phyloP scores from a whole-genome alignment of 2,888 invertebrate species.

The Scrobipalpa atriplicella region DNA sequence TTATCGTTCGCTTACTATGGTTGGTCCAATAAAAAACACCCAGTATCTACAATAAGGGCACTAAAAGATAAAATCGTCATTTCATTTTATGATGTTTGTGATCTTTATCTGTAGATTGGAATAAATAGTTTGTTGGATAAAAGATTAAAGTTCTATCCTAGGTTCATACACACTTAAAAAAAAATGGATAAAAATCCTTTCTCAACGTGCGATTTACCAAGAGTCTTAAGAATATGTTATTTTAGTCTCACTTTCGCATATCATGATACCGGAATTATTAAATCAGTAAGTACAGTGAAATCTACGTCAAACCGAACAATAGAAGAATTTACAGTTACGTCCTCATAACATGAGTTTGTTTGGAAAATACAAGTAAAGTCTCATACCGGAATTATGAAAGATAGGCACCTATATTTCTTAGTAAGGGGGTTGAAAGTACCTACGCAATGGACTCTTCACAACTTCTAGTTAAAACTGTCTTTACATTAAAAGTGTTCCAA shows the following conservation, averaged over 20 bases:
- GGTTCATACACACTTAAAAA: no score
- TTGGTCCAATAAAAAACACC: background rate
- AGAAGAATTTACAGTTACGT: conserved; percentile 1
- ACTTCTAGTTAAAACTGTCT: no score
- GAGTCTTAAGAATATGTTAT: no score
- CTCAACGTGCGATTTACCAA: no score
- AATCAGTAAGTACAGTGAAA: background rate
- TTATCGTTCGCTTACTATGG: background rate
- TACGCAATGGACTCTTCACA: no score
- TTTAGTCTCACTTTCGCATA: no score
- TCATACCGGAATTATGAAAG: background rate
- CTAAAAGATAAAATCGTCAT: background rate
- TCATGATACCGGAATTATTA: no score
- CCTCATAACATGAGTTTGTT: conserved; percentile 22
- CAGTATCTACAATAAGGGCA: background rate
- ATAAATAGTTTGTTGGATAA: no score
- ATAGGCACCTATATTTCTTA: no score
- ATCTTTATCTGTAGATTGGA: background rate
- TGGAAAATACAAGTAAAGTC: conserved; percentile 13
- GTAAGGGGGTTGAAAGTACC: no score
- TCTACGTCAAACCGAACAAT: conserved; percentile 18
- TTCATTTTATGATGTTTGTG: background rate
- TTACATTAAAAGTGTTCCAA: no score
- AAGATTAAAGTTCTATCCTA: background rate
- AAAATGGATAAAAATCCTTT: no score